Conservation (phyloP, 2,888 invertebrate species). For the Melinopterus prodromus region DNA sequence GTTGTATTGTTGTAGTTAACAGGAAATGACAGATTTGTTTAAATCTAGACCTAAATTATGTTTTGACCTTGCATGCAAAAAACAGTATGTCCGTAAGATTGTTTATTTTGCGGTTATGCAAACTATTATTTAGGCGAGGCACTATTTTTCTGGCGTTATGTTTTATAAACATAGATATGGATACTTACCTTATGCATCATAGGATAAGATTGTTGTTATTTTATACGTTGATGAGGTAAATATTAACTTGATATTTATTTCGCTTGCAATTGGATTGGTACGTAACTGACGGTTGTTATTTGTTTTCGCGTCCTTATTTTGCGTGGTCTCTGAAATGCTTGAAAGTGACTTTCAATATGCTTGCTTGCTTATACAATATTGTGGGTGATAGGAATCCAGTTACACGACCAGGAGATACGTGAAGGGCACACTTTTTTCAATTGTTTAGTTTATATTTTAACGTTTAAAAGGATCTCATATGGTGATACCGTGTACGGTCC, state of each 20-base stretch:
- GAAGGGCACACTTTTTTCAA: neutral
- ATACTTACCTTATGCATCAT: too few relatives aligned
- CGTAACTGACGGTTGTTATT: neutral
- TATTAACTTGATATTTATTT: neutral
- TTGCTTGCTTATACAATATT: neutral
- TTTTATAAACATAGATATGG: neutral
- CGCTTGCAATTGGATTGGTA: neutral
- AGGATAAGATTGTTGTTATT: neutral
- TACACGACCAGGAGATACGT: neutral
- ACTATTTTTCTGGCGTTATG: neutral
- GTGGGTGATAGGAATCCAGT: neutral
- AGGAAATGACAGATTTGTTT: neutral
- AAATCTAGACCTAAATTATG: neutral
- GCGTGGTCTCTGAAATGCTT: neutral
- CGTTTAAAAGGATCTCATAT: too few relatives aligned
- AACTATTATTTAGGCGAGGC: neutral
- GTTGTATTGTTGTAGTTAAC: neutral
- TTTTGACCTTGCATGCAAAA: neutral
- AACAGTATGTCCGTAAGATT: neutral
- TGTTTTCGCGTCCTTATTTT: neutral
- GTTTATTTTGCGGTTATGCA: neutral
- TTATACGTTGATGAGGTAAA: neutral
- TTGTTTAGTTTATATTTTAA: too few relatives aligned
- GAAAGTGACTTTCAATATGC: neutral
- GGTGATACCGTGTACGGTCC: too few relatives aligned